phyloP scores from a whole-genome alignment of 2,113 vertebrate genomes.

The Siniperca knerii region DNA sequence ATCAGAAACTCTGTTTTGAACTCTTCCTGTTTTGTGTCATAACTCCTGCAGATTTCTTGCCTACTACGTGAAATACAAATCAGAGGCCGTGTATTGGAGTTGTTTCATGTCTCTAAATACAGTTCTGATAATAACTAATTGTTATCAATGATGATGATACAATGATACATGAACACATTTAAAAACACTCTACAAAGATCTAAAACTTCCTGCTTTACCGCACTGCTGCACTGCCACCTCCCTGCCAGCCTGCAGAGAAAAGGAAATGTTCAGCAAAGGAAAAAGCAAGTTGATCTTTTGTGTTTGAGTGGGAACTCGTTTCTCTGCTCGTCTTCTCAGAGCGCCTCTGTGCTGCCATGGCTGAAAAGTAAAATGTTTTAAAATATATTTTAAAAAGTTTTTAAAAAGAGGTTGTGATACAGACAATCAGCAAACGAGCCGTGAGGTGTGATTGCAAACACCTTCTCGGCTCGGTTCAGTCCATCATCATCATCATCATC shows the following conservation, averaged over 20 bases:
- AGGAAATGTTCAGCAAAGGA: background rate
- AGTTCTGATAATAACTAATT: background rate
- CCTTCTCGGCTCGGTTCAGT: background rate
- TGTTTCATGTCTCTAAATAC: background rate
- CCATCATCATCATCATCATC: background rate
- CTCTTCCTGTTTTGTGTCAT: background rate
- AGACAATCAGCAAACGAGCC: background rate
- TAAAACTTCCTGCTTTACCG: background rate
- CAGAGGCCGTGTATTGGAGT: background rate
- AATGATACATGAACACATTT: background rate
- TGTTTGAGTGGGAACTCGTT: background rate
- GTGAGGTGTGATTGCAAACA: background rate
- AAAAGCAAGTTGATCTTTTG: background rate
- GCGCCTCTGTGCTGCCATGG: background rate
- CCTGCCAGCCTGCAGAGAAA: conserved; percentile 14
- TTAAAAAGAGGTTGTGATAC: background rate
- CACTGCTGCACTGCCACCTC: conserved; percentile 5
- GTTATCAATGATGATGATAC: background rate
- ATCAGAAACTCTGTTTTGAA: no score
- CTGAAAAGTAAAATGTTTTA: background rate
- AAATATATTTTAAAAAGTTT: background rate
- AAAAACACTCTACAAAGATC: background rate
- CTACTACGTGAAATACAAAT: background rate
- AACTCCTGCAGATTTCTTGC: background rate
- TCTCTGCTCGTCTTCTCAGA: conserved; percentile 3